Evolutionary conservation across 2,888 invertebrate species (phyloP).

Genomic region (Phyllotreta cruciferae): DNA sequence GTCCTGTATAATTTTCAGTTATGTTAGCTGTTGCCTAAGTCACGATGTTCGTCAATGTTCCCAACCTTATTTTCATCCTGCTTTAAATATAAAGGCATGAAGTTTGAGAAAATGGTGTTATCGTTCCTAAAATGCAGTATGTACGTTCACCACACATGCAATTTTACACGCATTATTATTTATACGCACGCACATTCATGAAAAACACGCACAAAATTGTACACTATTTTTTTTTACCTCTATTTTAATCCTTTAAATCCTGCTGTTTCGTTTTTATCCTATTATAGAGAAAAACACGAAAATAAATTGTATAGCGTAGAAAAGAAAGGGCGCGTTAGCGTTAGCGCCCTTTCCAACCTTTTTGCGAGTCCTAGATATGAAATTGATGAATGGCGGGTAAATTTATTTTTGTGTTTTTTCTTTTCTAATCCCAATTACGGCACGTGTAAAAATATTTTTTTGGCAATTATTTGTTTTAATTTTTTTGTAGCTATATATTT

Average conservation of each 20-base stretch:
- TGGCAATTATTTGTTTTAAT: neutral
- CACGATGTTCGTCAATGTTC: conserved; percentile 37
- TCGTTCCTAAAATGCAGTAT: conserved; percentile 42
- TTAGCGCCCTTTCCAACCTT: too few species aligned
- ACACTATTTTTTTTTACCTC: too few species aligned
- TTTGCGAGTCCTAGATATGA: too few species aligned
- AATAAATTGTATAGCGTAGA: too few species aligned
- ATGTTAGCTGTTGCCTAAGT: conserved; percentile 58
- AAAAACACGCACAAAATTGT: conserved; percentile 1
- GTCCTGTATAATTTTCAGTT: conserved; percentile 52
- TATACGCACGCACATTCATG: conserved; percentile 11
- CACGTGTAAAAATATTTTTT: too few species aligned
- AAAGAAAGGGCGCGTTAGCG: too few species aligned
- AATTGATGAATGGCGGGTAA: too few species aligned
- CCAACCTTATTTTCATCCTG: conserved; percentile 49
- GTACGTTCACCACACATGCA: conserved; percentile 32
- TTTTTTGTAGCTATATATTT: neutral
- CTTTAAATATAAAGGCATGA: conserved; percentile 45
- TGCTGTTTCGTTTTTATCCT: neutral
- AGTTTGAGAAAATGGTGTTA: conserved; percentile 41
- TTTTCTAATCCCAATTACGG: too few species aligned
- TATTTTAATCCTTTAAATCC: too few species aligned
- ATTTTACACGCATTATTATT: conserved; percentile 13
- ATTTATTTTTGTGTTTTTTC: too few species aligned
- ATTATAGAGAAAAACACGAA: neutral